These are phyloP conservation scores for Dascillus cervinus DNA, from an alignment of 2,888 invertebrate genomes.

Conservation along the genomic window DNA sequence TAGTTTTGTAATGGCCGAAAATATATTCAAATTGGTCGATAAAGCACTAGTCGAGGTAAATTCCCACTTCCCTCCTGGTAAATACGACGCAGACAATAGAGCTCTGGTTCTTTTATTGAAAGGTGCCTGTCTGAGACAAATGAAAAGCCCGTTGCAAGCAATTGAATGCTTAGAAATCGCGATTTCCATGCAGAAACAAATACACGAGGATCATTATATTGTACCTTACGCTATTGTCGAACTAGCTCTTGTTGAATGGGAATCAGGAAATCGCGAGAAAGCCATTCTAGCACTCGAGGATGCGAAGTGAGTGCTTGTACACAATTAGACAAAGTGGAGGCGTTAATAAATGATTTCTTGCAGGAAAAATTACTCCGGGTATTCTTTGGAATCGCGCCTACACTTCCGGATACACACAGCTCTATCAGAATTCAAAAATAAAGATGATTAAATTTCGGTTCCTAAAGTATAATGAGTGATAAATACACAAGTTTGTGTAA, in stretches of 20 bases:
- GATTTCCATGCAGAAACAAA: constrained; percentile 55
- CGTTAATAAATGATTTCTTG: constrained; percentile 28
- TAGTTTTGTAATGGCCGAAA: constrained; percentile 54
- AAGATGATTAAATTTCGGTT: constrained; percentile 19
- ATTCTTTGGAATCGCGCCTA: constrained; percentile 78
- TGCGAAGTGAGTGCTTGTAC: constrained; percentile 59
- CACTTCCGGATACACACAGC: constrained; percentile 85
- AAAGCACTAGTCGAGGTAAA: constrained; percentile 39
- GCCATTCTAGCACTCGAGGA: constrained; percentile 69
- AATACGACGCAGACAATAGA: constrained; percentile 61
- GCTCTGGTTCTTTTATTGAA: constrained; percentile 70
- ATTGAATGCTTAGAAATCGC: constrained; percentile 63
- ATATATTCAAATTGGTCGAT: constrained; percentile 57
- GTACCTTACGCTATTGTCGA: constrained; percentile 83
- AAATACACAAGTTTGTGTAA: not conserved
- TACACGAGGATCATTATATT: constrained; percentile 77
- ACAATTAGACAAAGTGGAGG: constrained; percentile 1
- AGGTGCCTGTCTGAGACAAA: constrained; percentile 73
- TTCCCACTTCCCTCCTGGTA: constrained; percentile 32
- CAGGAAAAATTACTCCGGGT: constrained; percentile 83
- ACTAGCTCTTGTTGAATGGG: constrained; percentile 70
- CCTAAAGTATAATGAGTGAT: constrained; percentile 8
- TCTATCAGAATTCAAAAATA: constrained; percentile 43
- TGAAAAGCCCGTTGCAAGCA: constrained; percentile 71
- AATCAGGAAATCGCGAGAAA: constrained; percentile 57